These are phyloP conservation scores for Trichacis sp. DNA, from an alignment of 2,888 invertebrate genomes.

Conservation along the genomic window DNA sequence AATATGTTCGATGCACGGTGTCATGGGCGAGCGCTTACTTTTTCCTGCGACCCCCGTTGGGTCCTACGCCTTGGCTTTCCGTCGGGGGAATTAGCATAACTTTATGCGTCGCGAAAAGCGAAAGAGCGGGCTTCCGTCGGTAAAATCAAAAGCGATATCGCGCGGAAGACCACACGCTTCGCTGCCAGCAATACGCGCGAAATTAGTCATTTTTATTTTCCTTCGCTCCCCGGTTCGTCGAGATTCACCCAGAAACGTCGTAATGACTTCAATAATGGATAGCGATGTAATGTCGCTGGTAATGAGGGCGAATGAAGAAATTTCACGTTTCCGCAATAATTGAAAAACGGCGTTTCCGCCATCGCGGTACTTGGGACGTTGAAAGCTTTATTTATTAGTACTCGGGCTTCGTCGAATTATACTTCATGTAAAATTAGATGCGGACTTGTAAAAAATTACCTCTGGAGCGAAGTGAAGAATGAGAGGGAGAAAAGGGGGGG, in stretches of 20 bases:
- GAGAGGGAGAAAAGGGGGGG: conserved; percentile 9
- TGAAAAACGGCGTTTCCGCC: conserved; percentile 9
- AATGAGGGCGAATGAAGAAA: neutral
- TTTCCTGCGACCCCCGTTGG: conserved; percentile 23
- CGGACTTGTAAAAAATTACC: conserved; percentile 47
- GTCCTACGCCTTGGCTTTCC: conserved; percentile 31
- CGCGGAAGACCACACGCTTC: too few relatives aligned
- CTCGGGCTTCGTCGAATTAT: conserved; percentile 36
- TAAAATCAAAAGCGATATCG: conserved; percentile 47
- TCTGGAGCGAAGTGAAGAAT: conserved; percentile 38
- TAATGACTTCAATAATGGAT: neutral
- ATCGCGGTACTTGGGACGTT: conserved; percentile 18
- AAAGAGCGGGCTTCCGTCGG: conserved; percentile 54
- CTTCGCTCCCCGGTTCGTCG: too few relatives aligned
- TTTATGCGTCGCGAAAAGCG: conserved; percentile 56
- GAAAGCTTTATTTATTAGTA: conserved; percentile 41
- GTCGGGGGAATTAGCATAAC: conserved; percentile 60
- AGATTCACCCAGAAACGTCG: conserved; percentile 10
- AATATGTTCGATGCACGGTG: conserved; percentile 62
- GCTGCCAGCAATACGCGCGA: too few relatives aligned
- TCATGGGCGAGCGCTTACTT: conserved; percentile 38
- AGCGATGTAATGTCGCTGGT: neutral
- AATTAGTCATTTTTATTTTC: conserved; percentile 33
- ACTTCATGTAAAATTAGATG: conserved; percentile 41
- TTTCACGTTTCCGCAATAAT: conserved; percentile 9